These are phyloP conservation scores for Alosa alosa DNA, from an alignment of 2,113 vertebrate species.

Conservation along the genomic window DNA sequence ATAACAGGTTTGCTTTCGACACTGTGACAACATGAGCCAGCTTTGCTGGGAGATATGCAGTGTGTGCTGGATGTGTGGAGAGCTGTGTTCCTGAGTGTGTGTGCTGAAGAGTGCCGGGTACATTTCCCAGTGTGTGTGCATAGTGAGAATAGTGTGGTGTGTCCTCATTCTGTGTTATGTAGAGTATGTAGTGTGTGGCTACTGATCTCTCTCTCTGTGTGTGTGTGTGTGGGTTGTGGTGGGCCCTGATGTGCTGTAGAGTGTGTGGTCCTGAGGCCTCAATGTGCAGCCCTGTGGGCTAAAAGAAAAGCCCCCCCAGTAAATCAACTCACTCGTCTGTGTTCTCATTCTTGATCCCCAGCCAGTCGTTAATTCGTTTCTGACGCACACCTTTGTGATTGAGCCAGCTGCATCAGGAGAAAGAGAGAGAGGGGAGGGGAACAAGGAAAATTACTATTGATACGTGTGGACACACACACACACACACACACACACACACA, in stretches of 20 bases:
- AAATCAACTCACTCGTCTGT: conserved; percentile 84
- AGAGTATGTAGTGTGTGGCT: too few relatives aligned
- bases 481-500: not conserved
- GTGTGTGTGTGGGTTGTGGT: too few relatives aligned
- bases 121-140: too few relatives aligned
- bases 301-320: not conserved
- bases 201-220: too few relatives aligned
- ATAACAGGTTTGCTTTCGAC: not conserved
- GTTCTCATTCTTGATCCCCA: conserved; percentile 91
- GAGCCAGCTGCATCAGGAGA: conserved; percentile 80
- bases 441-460: not conserved
- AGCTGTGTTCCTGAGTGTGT: not conserved
- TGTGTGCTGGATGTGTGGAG: not conserved
- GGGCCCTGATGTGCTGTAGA: not conserved
- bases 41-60: too few relatives aligned
- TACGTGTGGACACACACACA: not conserved
- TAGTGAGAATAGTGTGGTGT: too few relatives aligned
- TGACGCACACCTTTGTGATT: conserved; percentile 96
- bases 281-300: not conserved
- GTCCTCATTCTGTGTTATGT: too few relatives aligned
- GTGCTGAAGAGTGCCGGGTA: not conserved
- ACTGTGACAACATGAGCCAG: too few relatives aligned
- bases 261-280: too few relatives aligned
- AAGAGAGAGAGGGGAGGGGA: not conserved
- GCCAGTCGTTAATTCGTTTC: conserved; percentile 94